Evolutionary conservation across 2,113 vertebrate genomes (phyloP), one percentile per base, ranked within the genome.

Genomic region (Acrocephalus arundinaceus): DNA sequence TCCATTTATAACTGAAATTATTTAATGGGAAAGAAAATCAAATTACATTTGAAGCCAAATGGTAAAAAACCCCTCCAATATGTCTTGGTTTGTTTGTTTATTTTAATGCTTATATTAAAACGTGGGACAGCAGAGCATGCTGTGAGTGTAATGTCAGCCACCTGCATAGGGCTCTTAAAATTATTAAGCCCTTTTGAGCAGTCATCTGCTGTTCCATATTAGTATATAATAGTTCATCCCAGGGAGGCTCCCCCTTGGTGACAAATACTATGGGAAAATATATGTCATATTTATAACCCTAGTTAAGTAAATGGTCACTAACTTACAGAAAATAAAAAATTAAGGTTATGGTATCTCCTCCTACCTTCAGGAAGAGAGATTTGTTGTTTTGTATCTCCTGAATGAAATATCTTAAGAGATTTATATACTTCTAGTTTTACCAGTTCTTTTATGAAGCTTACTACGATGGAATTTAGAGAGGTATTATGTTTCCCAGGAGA

Each of bases 1-100:
- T 99, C 99, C 99, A 99, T 71, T 92, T 99, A 96, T 99, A 99
- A 39, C 99, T 99, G 97, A 77, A 97, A 93, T 93, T 45, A 93
- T 59, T 84, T 95, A 93, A 86, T 75, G 65, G 37, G 65, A 96
- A 97, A 94, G 15, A 93, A 49, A 80, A 84, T 87, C 22, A 59
- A 78, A 85, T 70, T 13, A 80, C 11, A 67, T 93, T 86, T 65
- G 62, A 95, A 92, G 73, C 3, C 23, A 71, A 84, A 83, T 20
- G 15, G 5, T 83, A 62, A 82, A 87, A 39, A 6, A 1, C 11
- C 21, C 10, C 8, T 23, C 31, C 15, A 66, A 1, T 31, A 4
- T 51, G 22, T 46, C 16, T 82, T 63, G 84, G 24, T 46, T 68
- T 59, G 14, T 20, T 79, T 71, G 21, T 79, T 45, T 66, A 35